Base-by-base conservation (phyloP, 1,140 invertebrate genomes). In the Drosophila paulistorum region DNA sequence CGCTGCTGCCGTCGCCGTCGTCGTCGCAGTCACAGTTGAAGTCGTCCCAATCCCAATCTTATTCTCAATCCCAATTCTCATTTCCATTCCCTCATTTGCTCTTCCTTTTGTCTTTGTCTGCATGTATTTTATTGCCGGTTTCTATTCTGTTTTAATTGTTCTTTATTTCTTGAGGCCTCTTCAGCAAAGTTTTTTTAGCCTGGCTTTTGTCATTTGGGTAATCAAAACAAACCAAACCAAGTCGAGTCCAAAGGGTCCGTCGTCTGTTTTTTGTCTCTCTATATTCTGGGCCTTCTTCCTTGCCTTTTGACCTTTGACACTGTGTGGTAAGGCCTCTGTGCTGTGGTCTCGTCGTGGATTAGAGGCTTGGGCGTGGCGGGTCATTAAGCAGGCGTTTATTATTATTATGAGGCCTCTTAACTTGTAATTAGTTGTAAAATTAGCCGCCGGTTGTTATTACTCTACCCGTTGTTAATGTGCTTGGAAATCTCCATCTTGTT, bases 371-470 rank as follows among this genome's bases (percentile, higher is more conserved):
- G 45, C 45, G 45, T 64, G 64, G 60, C 71, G 63, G 68, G 74
- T 72, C 81, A 82, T 81, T 81, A 81, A 82, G 68, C 65, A 60
- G 59, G 66, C 37, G 59, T 62, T 74, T 81, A 74, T 79, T 80
- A 60, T 75, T 74, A 69, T 75, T 74, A 74, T 59, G 64, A 72
- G 60, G 69, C 64, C 72, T 80, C 57, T 85, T 67, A 78, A 70
- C 78, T 70, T 77, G 54, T 72, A 86, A 85, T 85, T 85, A 82
- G 81, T 73, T 66, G 75, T 75, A 65, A 70, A 83, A 79, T 74
- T 83, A 82, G 71, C 76, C 61, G 78, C 80, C 83, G 80, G 80
- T 79, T 78, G 79, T 62, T 48, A 17, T 73, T 33, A 26, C 33
- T 58, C 45, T 20, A 70, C 80, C 82, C 80, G 80, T 83, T 78